Conservation (phyloP, 2,797 vertebrate genomes). For the Rachycentron canadum region DNA sequence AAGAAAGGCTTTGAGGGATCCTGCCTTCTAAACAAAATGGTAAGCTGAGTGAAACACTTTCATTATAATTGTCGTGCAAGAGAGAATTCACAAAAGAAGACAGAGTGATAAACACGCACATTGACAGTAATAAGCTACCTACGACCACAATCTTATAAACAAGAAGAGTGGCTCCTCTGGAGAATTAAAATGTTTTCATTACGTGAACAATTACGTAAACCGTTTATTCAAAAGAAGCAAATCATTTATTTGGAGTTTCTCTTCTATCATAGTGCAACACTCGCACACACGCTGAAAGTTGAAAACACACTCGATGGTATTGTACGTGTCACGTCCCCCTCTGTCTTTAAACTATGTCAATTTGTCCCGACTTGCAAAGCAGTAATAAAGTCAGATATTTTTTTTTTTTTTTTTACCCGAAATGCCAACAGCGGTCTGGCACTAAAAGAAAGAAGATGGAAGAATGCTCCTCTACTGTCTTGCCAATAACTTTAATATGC, state of each 20-base stretch:
- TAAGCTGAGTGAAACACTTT: background rate
- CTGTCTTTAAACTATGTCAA: slow-evolving; percentile 52
- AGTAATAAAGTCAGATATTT: slow-evolving; percentile 41
- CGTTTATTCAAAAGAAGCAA: background rate
- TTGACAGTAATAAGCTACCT: background rate
- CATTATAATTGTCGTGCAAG: background rate
- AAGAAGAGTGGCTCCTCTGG: background rate
- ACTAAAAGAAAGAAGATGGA: slow-evolving; percentile 57
- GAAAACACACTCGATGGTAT: background rate
- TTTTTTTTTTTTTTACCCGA: slow-evolving; percentile 59
- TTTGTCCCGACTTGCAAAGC: slow-evolving; percentile 67
- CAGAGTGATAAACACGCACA: background rate
- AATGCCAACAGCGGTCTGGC: slow-evolving; percentile 64
- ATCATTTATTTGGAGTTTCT: background rate
- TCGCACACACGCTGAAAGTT: background rate
- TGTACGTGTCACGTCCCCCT: background rate
- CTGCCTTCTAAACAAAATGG: background rate
- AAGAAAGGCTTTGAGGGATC: background rate
- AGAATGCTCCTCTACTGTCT: slow-evolving; percentile 51
- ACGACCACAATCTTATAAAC: background rate
- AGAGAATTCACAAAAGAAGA: background rate
- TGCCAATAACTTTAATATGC: slow-evolving; percentile 64
- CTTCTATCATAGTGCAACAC: background rate
- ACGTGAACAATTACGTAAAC: too few relatives aligned
- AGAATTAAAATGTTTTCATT: too few relatives aligned